Base-by-base conservation (phyloP, 2,797 vertebrate genomes). In the Brotogeris chrysoptera region DNA sequence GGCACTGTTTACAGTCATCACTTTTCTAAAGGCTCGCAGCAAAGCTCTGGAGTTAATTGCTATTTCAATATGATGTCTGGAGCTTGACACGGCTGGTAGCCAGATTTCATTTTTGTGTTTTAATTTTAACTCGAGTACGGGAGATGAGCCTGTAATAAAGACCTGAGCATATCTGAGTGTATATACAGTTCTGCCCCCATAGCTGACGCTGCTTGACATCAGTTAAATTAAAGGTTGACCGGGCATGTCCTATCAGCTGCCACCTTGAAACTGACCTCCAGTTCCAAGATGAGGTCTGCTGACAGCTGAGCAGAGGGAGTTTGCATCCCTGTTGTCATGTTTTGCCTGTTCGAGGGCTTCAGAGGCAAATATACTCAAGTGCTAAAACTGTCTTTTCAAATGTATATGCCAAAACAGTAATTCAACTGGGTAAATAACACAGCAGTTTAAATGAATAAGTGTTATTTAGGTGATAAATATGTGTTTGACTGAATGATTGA, bases 401-500 rank as follows among this genome's bases (percentile, higher is more conserved):
- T 63, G 53, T 88, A 86, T 91, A 84, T 90, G 92, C 86, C 92
- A 97, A 97, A 97, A 96, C 92, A 97, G 95, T 95, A 92, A 97
- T 97, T 97, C 88, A 86, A 28, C 96, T 92, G 93, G 71, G 95
- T 97, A 96, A 97, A 97, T 96, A 97, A 96, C 69, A 83, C 85
- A 85, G 73, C 76, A 84, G 87, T 92, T 93, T 96, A 97, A 97
- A 96, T 95, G 85, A 96, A 47, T 96, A 95, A 96, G 96, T 95
- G 95, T 95, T 97, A 91, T 97, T 97, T 97, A 93, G 95, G 90
- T 93, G 93, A 96, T 94, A 96, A 97, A 96, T 97, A 84, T 76
- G 88, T 91, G 92, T 96, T 96, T 94, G 95, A 96, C 91, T 92
- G 92, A 95, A 79, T 36, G 36, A 95, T 90, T 93, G 94, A 95